phyloP scores from a whole-genome alignment of 2,888 invertebrate genomes.

The Salpingus planirostris region DNA sequence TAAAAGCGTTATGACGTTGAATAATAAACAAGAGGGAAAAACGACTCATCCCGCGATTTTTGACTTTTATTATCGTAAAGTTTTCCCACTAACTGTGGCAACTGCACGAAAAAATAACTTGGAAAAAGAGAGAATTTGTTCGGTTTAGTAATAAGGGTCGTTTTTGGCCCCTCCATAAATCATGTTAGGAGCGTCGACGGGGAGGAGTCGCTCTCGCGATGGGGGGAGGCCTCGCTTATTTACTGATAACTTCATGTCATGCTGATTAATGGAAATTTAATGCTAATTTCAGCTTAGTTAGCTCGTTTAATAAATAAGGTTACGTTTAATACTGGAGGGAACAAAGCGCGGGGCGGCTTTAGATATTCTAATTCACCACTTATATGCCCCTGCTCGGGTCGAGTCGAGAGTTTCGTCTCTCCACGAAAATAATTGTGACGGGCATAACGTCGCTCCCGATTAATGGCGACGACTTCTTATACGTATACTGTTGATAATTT shows the following conservation, averaged over 20 bases:
- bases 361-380: slow-evolving; percentile 36
- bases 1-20: slow-evolving; percentile 19
- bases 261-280: slow-evolving; percentile 41
- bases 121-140: too few relatives aligned
- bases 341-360: slow-evolving; percentile 32
- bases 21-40: slow-evolving; percentile 19
- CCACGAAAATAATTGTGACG: too few relatives aligned
- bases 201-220: slow-evolving; percentile 19
- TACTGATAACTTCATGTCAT: slow-evolving; percentile 42
- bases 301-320: slow-evolving; percentile 39
- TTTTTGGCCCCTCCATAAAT: slow-evolving; percentile 28
- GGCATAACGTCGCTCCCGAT: too few relatives aligned
- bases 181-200: slow-evolving; percentile 25
- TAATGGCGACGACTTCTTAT: too few relatives aligned
- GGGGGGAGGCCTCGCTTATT: slow-evolving; percentile 37
- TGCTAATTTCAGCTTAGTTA: slow-evolving; percentile 39
- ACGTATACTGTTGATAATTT: too few relatives aligned
- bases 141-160: slow-evolving; percentile 18
- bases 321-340: slow-evolving; percentile 33
- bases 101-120: not conserved
- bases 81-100: not conserved
- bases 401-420: not conserved
- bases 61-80: slow-evolving; percentile 13
- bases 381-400: slow-evolving; percentile 23
- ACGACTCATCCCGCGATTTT: slow-evolving; percentile 13